These are phyloP conservation scores for Ligdia adustata DNA, from an alignment of 2,888 invertebrate genomes.

Conservation along the genomic window DNA sequence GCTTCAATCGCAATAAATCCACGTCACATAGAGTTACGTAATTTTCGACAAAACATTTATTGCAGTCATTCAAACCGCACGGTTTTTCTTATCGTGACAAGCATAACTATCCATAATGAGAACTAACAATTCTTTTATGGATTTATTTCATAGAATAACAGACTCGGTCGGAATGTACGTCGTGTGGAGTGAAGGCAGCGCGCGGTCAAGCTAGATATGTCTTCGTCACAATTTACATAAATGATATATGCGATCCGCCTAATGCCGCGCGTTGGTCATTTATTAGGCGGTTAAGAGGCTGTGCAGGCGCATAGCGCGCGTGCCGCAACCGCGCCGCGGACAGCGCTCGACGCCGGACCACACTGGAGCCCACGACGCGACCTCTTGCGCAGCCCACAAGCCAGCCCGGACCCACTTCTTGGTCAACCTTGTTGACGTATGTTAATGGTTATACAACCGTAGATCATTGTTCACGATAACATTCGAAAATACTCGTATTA, in stretches of 20 bases:
- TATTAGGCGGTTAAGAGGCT: constrained; percentile 71
- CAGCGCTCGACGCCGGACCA: constrained; percentile 67
- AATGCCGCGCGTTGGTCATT: constrained; percentile 78
- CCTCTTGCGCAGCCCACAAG: no score
- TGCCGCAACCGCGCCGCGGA: constrained; percentile 68
- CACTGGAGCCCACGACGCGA: constrained; percentile 58
- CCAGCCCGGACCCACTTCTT: constrained; percentile 47
- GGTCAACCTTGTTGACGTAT: constrained; percentile 74
- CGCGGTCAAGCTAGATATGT: constrained; percentile 75
- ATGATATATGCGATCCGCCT: constrained; percentile 82
- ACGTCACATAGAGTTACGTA: constrained; percentile 15
- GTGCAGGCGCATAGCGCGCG: constrained; percentile 75
- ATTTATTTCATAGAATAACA: constrained; percentile 63
- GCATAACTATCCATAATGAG: constrained; percentile 52
- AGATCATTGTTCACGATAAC: constrained; percentile 57
- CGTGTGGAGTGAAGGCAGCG: constrained; percentile 75
- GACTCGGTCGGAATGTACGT: constrained; percentile 71
- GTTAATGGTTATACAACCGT: constrained; percentile 50
- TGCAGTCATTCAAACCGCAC: constrained; percentile 35
- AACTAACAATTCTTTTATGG: constrained; percentile 50
- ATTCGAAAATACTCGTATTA: no score
- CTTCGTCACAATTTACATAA: constrained; percentile 84
- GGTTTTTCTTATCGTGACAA: constrained; percentile 43
- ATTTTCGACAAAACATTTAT: constrained; percentile 23
- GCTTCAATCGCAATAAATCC: background rate